These are phyloP conservation scores for Hippoglossus hippoglossus DNA, from an alignment of 2,797 vertebrate genomes.

Conservation along the genomic window DNA sequence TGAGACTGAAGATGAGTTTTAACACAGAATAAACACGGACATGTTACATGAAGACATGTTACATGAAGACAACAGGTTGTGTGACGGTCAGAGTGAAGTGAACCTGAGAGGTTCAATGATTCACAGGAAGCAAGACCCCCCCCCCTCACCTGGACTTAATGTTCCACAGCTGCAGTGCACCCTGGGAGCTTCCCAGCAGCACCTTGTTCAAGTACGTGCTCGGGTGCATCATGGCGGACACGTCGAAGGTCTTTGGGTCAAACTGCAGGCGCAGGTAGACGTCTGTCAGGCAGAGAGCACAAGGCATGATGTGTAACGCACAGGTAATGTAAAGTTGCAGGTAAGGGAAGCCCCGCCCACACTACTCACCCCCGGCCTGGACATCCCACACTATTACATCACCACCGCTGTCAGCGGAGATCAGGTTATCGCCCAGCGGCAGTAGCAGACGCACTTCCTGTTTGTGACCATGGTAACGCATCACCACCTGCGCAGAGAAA, in stretches of 20 bases:
- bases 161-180: constrained; percentile 96
- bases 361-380: constrained; percentile 54
- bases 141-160: constrained; percentile 88
- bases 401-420: constrained; percentile 90
- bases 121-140: background rate
- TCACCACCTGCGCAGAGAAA: constrained; percentile 84
- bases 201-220: constrained; percentile 98
- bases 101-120: background rate
- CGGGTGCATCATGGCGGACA: constrained; percentile 93
- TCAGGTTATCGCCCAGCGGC: constrained; percentile 94
- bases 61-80: no score
- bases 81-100: background rate
- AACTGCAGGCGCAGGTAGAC: constrained; percentile 90
- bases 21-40: no score
- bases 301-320: constrained; percentile 23
- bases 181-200: constrained; percentile 94
- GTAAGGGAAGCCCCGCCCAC: constrained; percentile 2
- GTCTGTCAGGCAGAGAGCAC: constrained; percentile 81
- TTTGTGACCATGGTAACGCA: constrained; percentile 90
- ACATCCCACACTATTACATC: constrained; percentile 93
- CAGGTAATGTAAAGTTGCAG: background rate
- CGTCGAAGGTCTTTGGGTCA: constrained; percentile 88
- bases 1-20: no score
- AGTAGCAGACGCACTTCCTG: constrained; percentile 90
- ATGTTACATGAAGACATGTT: no score